Evolutionary conservation across 2,888 invertebrate genomes (phyloP), one percentile per base, ranked within the genome.

Genomic region (Ennomos quercinarius): DNA sequence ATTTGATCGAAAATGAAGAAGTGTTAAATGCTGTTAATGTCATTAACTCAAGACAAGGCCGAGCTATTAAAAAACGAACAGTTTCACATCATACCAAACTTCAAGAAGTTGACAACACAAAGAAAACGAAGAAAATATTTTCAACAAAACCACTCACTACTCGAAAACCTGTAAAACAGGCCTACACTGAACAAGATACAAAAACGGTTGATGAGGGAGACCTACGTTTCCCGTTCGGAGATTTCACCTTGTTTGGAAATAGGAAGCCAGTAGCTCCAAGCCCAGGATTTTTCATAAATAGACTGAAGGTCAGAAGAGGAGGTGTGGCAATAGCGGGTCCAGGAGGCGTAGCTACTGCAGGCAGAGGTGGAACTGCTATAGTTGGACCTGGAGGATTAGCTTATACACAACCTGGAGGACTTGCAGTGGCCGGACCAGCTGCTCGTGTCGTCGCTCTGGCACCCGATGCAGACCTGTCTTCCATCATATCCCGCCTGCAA

Each of bases 301-400:
- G 93, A 68, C 77, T 96, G 27, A 95, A 94, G 80, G 96, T 96
- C 13, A 92, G 95, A 61, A 94, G 94, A 78, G 96, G 96, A 2
- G 96, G 96, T 11, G 96, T 96, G 8, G 96, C 96, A 0, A 96
- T 96, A 51, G 96, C 96, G 2, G 96, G 96, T 0, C 96, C 96
- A 0, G 96, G 96, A n/a, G 96, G 96, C 38, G 95, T 96, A 10
- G 96, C 96, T 0, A 96, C 96, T 0, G 96, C 96, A 1, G 96
- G 96, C 10, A 94, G 94, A 74, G 96, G 96, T 8, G 96, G 96
- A 6, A 96, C 96, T 0, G 96, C 96, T 0, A 95, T 96, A 55
- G 96, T 96, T 3, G 96, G 96, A 0, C 96, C 96, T 0, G 96
- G 96, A 40, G 96, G 96, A 0, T 93, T 95, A 11, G 96, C 96